Evolutionary conservation across 2,113 vertebrate species (phyloP).

Genomic region (Collichthys lucidus): DNA sequence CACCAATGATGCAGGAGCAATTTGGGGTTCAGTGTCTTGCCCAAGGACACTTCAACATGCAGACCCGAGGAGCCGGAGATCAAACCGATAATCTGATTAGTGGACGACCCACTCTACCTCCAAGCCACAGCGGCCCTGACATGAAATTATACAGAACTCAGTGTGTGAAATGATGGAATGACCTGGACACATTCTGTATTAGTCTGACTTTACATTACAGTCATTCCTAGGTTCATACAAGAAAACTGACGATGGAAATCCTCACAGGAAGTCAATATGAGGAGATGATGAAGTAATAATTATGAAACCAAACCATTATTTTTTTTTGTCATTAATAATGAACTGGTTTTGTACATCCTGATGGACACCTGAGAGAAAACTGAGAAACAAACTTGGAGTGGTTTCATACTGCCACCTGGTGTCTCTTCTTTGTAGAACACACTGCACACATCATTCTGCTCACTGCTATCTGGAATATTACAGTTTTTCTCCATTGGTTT

Average conservation of each 20-base stretch:
- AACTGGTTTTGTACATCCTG: not conserved
- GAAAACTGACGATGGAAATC: no score
- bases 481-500: no score
- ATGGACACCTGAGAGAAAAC: not conserved
- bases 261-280: not conserved
- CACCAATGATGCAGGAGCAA: no score
- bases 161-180: not conserved
- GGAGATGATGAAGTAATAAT: not conserved
- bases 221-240: no score
- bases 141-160: no score
- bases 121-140: no score
- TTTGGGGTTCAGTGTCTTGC: no score
- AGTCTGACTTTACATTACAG: not conserved
- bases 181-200: not conserved
- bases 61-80: no score
- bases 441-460: not conserved
- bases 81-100: no score
- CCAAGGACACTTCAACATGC: no score
- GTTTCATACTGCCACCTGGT: constrained; percentile 7
- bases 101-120: no score
- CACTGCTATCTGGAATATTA: not conserved
- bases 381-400: not conserved
- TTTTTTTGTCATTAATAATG: not conserved
- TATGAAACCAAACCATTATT: not conserved
- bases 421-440: not conserved